Evolutionary conservation across 23 tunicate species (phyloP).

Genomic region (Phallusia fumigata): DNA sequence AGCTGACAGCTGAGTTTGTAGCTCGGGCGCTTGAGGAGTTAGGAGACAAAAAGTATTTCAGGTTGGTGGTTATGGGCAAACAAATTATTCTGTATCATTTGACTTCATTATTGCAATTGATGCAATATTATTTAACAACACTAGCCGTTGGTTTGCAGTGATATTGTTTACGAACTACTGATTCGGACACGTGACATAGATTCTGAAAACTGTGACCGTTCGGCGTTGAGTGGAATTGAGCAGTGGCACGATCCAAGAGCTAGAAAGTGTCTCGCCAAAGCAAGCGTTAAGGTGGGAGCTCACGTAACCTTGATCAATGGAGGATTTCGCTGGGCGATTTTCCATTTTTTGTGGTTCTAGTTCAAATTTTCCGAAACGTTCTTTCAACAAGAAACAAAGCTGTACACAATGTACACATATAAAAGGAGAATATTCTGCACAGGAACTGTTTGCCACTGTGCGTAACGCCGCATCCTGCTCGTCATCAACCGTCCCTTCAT

Average conservation of each 20-base stretch:
- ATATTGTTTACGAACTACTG: conserved; percentile 26
- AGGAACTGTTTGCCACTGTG: too few species aligned
- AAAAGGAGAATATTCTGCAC: too few species aligned
- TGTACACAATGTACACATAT: too few species aligned
- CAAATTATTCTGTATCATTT: too few species aligned
- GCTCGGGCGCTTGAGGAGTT: conserved; percentile 47
- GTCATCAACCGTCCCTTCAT: not conserved
- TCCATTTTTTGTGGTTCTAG: too few species aligned
- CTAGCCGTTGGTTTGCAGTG: conserved; percentile 15
- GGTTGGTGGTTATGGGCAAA: conserved; percentile 12
- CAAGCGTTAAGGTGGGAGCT: conserved; percentile 13
- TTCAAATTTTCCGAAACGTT: too few species aligned
- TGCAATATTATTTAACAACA: too few species aligned
- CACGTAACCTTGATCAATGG: too few species aligned
- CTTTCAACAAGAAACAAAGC: too few species aligned
- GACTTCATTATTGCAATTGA: too few species aligned
- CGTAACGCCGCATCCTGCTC: too few species aligned
- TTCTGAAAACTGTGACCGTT: not conserved
- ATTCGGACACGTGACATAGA: conserved; percentile 23
- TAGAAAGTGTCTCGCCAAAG: conserved; percentile 3
- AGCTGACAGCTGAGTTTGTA: conserved; percentile 60
- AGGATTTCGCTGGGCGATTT: too few species aligned
- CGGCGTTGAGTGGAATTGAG: not conserved
- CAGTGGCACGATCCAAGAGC: conserved; percentile 15
- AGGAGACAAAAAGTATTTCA: conserved; percentile 39